Conservation (phyloP, 2,888 invertebrate genomes). For the Lysandra bellargus region DNA sequence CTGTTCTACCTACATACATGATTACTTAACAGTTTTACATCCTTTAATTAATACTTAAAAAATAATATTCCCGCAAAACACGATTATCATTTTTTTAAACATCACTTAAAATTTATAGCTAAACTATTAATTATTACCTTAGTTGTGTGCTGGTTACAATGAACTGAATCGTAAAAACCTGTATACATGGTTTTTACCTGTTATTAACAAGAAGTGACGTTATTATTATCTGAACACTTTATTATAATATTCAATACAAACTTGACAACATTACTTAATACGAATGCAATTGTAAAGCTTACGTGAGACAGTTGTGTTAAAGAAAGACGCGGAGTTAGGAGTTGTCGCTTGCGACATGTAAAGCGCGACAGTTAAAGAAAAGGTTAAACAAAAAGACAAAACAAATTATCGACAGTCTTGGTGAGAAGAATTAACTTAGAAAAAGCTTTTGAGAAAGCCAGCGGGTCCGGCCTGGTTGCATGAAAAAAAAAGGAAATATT, state of each 20-base stretch:
- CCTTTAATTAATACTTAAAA: conserved; percentile 68
- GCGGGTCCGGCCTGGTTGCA: conserved; percentile 91
- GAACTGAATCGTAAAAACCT: conserved; percentile 52
- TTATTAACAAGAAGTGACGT: conserved; percentile 61
- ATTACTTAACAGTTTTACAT: conserved; percentile 77
- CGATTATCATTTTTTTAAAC: conserved; percentile 68
- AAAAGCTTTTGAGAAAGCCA: conserved; percentile 97
- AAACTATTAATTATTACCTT: conserved; percentile 69
- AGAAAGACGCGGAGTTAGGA: conserved; percentile 63
- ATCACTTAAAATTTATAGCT: conserved; percentile 73
- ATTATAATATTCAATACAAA: conserved; percentile 66
- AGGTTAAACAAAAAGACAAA: conserved; percentile 61
- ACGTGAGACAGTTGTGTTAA: conserved; percentile 52
- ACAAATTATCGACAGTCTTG: conserved; percentile 77
- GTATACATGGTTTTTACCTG: conserved; percentile 49
- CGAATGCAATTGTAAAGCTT: conserved; percentile 67
- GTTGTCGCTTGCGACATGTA: conserved; percentile 60
- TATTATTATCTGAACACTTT: conserved; percentile 76
- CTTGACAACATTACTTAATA: conserved; percentile 61
- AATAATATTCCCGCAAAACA: conserved; percentile 77
- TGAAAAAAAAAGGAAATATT: conserved; percentile 49
- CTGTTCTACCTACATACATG: conserved; percentile 75
- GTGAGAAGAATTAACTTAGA: conserved; percentile 85
- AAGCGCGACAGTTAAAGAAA: conserved; percentile 64
- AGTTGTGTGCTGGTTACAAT: conserved; percentile 73